phyloP scores from a whole-genome alignment of 2,888 invertebrate species.

The Tachina fera region DNA sequence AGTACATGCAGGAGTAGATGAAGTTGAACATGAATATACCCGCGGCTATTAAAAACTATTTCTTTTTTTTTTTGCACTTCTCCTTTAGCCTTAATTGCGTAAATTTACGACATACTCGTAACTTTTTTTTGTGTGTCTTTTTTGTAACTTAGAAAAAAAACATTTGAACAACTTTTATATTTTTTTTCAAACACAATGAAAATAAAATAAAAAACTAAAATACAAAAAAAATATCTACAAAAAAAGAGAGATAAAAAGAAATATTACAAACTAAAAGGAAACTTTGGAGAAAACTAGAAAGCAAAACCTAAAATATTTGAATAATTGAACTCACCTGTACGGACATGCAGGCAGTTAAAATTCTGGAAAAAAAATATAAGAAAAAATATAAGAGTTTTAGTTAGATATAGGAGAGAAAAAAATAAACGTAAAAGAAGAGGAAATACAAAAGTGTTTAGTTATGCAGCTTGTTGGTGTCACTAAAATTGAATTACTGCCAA shows the following conservation, averaged over 20 bases:
- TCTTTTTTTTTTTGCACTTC: slow-evolving; percentile 42
- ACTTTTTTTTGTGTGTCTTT: slow-evolving; percentile 46
- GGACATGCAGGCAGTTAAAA: slow-evolving; percentile 51
- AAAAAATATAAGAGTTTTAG: slow-evolving; percentile 12
- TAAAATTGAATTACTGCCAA: slow-evolving; percentile 67
- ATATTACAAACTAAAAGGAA: slow-evolving; percentile 10
- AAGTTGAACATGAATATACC: slow-evolving; percentile 60
- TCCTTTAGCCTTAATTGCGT: slow-evolving; percentile 69
- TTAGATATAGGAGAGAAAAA: slow-evolving; percentile 34
- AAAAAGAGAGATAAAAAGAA: not conserved
- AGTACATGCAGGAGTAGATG: slow-evolving; percentile 32
- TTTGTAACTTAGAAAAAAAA: slow-evolving; percentile 20
- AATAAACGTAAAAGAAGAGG: slow-evolving; percentile 13
- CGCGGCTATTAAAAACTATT: slow-evolving; percentile 71
- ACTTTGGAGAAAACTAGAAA: slow-evolving; percentile 46
- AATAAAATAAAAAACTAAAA: slow-evolving; percentile 42
- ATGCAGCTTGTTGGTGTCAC: slow-evolving; percentile 68
- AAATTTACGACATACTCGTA: slow-evolving; percentile 65
- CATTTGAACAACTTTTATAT: slow-evolving; percentile 64
- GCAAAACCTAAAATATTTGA: slow-evolving; percentile 57
- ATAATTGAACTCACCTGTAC: slow-evolving; percentile 67
- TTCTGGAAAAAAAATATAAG: slow-evolving; percentile 25
- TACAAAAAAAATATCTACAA: slow-evolving; percentile 1
- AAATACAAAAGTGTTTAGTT: slow-evolving; percentile 56
- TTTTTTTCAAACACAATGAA: slow-evolving; percentile 29